phyloP scores from a whole-genome alignment of 1,140 invertebrate species.

The Periplaneta americana region DNA sequence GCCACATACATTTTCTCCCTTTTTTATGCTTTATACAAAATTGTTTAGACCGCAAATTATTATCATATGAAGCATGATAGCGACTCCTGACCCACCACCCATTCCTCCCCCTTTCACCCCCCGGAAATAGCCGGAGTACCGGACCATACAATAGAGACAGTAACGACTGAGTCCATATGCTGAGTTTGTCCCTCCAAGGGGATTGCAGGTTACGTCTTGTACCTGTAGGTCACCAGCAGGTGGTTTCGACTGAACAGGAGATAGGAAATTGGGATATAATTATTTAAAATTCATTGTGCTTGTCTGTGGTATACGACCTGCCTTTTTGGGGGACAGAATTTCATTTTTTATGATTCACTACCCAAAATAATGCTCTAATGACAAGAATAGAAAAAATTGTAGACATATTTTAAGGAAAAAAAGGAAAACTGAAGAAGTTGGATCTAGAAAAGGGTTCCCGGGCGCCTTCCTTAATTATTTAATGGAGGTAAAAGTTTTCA shows the following conservation, averaged over 20 bases:
- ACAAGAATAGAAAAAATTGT: too few relatives aligned
- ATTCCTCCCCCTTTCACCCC: not conserved
- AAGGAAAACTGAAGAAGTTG: too few relatives aligned
- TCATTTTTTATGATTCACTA: not conserved
- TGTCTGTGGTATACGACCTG: not conserved
- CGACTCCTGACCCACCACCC: not conserved
- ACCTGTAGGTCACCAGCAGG: not conserved
- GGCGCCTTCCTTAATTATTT: too few relatives aligned
- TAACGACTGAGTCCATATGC: not conserved
- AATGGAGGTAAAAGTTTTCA: too few relatives aligned
- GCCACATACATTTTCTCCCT: not conserved
- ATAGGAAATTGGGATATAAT: not conserved
- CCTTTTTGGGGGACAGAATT: too few relatives aligned
- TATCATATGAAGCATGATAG: not conserved
- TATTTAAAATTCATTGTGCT: not conserved
- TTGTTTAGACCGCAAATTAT: not conserved
- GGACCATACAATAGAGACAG: not conserved
- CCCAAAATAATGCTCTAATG: not conserved
- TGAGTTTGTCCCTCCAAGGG: not conserved
- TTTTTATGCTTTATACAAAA: not conserved
- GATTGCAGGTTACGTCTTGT: not conserved
- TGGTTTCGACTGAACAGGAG: not conserved
- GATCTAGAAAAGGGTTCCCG: too few relatives aligned
- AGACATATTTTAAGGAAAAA: too few relatives aligned
- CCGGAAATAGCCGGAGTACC: not conserved